Conservation (phyloP, 2,113 vertebrate genomes). For the Tautogolabrus adspersus region DNA sequence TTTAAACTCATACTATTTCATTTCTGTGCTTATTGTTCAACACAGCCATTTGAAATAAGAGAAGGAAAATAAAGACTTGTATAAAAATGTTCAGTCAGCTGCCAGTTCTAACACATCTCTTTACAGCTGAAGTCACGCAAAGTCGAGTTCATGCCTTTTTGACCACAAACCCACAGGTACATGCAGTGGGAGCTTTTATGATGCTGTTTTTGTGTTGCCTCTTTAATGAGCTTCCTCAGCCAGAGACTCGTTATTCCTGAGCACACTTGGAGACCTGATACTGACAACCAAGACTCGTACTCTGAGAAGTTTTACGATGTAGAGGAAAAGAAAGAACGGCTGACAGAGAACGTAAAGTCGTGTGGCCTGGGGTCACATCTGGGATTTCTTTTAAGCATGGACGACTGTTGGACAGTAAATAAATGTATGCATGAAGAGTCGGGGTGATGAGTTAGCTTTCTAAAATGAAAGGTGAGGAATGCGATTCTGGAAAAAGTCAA, state of each 20-base stretch:
- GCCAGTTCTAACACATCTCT: conserved; percentile 21
- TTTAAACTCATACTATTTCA: not conserved
- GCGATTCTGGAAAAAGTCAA: no score
- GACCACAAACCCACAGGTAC: conserved; percentile 4
- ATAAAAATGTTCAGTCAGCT: not conserved
- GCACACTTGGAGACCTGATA: conserved; percentile 11
- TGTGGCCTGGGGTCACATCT: not conserved
- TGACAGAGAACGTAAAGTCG: not conserved
- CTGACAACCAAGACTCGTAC: not conserved
- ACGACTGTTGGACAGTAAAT: no score
- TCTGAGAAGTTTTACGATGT: not conserved
- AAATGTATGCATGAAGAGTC: not conserved
- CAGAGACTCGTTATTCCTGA: conserved; percentile 21
- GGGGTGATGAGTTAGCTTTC: not conserved
- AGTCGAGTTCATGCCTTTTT: not conserved
- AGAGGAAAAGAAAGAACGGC: not conserved
- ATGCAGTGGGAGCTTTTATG: not conserved
- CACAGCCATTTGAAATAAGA: not conserved
- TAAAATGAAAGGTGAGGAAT: not conserved
- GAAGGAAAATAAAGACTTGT: not conserved
- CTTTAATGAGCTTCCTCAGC: conserved; percentile 30
- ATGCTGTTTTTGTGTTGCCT: not conserved
- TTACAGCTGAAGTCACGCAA: not conserved
- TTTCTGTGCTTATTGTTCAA: not conserved
- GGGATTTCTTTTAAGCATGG: no score